Base-by-base conservation (phyloP, 2,797 vertebrate genomes). In the Simalia tracyae region DNA sequence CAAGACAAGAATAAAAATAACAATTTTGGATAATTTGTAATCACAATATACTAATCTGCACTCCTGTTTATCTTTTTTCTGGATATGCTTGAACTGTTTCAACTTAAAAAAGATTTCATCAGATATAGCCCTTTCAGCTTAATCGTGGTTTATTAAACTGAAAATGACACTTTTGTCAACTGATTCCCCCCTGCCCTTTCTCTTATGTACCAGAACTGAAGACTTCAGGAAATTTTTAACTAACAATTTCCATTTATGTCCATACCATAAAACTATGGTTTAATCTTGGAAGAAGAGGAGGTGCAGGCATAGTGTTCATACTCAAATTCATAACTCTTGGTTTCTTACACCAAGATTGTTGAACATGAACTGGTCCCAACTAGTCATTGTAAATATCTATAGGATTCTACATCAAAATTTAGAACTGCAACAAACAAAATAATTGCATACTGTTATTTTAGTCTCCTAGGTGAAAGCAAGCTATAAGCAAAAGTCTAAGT, bases 401-500 rank as follows among this genome's bases (percentile, higher is more conserved):
- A 86, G n/a, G 19, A 8, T 46, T 85, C 17, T 72, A 10, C 22
- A 46, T 31, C 4, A 86, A 28, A 56, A 91, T 66, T 22, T 26
- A 17, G 0, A 87, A 90, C 60, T 89, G 0, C 81, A 90, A 88
- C 0, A 84, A 12, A 15, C 22, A 2, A 14, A 72, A 88, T 56
- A 94, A 24, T 1, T n/a, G 46, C 66, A 60, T 68, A 89, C 24
- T 5, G 1, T 3, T 10, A 81, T 76, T 89, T 94, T 50, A 36
- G 31, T 66, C 87, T 92, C 24, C 59, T 89, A 84, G 84, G 56
- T 91, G 59, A 94, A 95, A 88, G 22, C 60, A 61, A 26, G 3
- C 87, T 92, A 94, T 91, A 0, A 61, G 81, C 6, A 63, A 95
- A 85, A 14, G 26, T 15, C 81, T 66, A 92, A 93, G 0, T n/a